Conservation (phyloP, 2,888 invertebrate genomes). For the Monoplex corrugatus region DNA sequence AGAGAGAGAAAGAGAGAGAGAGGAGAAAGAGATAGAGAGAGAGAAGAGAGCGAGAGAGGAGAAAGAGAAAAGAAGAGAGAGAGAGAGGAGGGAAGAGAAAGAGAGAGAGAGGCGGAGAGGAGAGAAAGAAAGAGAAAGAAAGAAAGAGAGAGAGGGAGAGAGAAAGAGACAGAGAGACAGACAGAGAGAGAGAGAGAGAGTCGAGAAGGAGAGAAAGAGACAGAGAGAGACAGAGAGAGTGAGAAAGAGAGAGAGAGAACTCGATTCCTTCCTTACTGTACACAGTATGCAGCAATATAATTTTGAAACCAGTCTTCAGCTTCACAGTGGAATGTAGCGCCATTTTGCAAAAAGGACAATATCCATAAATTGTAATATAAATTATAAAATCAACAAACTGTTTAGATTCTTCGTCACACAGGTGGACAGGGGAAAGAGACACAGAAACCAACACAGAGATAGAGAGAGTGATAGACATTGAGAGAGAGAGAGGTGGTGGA, state of each 20-base stretch:
- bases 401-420: too few relatives aligned
- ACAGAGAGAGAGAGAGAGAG: background rate
- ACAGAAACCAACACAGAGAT: background rate
- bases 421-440: background rate
- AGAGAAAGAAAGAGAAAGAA: background rate
- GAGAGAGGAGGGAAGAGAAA: background rate
- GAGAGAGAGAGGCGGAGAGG: background rate
- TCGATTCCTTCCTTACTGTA: too few relatives aligned
- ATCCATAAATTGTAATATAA: too few relatives aligned
- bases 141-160: background rate
- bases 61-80: background rate
- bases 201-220: background rate
- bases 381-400: too few relatives aligned
- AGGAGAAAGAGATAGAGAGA: background rate
- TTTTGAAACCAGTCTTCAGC: too few relatives aligned
- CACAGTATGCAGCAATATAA: too few relatives aligned
- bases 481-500: background rate
- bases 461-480: constrained; percentile 2
- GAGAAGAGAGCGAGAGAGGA: background rate
- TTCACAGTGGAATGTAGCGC: too few relatives aligned
- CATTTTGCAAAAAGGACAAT: too few relatives aligned
- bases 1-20: background rate
- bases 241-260: background rate
- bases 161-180: background rate
- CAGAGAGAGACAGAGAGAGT: background rate